Percentiles rank a stretch among this genome's conserved stretches.
Conservation (phyloP, 2,797 vertebrate species). For the Pseudopleuronectes americanus region DNA sequence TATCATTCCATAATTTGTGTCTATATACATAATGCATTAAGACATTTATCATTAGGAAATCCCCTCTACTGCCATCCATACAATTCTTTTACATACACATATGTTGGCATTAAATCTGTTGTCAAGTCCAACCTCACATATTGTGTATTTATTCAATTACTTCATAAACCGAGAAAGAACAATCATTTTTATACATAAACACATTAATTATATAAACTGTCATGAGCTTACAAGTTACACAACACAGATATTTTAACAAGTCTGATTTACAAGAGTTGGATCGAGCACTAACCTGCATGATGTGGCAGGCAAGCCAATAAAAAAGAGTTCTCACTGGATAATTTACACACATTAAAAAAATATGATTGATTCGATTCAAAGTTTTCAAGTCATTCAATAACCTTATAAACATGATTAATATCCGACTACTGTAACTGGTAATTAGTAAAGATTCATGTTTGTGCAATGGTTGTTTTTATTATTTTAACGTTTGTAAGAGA, state of each 20-base stretch:
- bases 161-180: background rate
- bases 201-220: too few relatives aligned
- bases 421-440: background rate
- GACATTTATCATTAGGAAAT: too few relatives aligned
- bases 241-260: too few relatives aligned
- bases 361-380: background rate
- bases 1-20: too few relatives aligned
- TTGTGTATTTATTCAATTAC: background rate
- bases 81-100: too few relatives aligned
- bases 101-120: too few relatives aligned
- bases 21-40: too few relatives aligned
- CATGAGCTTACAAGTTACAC: too few relatives aligned
- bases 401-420: background rate
- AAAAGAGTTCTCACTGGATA: background rate
- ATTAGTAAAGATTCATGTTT: background rate
- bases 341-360: too few relatives aligned
- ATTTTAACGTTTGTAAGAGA: background rate
- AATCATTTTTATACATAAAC: background rate
- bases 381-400: background rate
- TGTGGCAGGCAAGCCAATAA: background rate
- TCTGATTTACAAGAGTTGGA: too few relatives aligned
- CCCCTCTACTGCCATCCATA: too few relatives aligned
- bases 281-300: too few relatives aligned
- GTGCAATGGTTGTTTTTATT: conserved; percentile 3
- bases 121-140: background rate